Conservation (phyloP, 1,140 invertebrate species). For the Callitettix versicolor region DNA sequence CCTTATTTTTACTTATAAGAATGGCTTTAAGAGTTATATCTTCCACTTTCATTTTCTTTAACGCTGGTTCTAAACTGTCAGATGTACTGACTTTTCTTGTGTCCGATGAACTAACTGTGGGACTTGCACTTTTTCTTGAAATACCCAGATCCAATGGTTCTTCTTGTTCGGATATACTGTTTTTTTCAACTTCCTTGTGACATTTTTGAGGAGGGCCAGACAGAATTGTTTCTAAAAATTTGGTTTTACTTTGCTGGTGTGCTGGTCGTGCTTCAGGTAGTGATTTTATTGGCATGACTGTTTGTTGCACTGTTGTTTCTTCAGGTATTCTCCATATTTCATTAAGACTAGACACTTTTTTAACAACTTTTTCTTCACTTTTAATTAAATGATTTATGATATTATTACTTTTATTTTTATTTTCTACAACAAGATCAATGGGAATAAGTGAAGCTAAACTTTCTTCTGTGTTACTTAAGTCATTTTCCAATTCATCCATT, state of each 20-base stretch:
- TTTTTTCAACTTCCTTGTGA: conserved; percentile 8
- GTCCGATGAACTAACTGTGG: conserved; percentile 11
- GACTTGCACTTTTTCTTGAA: conserved; percentile 32
- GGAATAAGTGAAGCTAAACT: conserved; percentile 8
- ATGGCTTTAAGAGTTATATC: conserved; percentile 35
- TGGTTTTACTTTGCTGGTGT: conserved; percentile 16
- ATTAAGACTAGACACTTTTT: conserved; percentile 13
- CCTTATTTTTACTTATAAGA: conserved; percentile 19
- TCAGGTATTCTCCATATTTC: conserved; percentile 19
- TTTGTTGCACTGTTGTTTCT: conserved; percentile 17
- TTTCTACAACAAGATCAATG: conserved; percentile 9
- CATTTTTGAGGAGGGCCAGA: conserved; percentile 18
- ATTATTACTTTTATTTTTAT: conserved; percentile 4
- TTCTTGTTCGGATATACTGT: conserved; percentile 38
- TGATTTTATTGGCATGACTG: too few species aligned
- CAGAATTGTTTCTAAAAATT: conserved; percentile 22
- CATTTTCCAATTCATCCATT: conserved; percentile 42
- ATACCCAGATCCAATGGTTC: conserved; percentile 53
- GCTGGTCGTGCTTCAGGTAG: not conserved
- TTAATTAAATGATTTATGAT: not conserved
- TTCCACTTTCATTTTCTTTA: conserved; percentile 33
- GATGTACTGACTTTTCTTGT: conserved; percentile 40
- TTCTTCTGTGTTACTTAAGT: conserved; percentile 37
- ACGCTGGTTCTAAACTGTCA: conserved; percentile 3
- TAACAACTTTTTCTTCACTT: not conserved